A percentile compares a stretch with the other conserved stretches of the same genome.
phyloP scores from a whole-genome alignment of 1,140 invertebrate genomes.

The Lucilia cuprina region DNA sequence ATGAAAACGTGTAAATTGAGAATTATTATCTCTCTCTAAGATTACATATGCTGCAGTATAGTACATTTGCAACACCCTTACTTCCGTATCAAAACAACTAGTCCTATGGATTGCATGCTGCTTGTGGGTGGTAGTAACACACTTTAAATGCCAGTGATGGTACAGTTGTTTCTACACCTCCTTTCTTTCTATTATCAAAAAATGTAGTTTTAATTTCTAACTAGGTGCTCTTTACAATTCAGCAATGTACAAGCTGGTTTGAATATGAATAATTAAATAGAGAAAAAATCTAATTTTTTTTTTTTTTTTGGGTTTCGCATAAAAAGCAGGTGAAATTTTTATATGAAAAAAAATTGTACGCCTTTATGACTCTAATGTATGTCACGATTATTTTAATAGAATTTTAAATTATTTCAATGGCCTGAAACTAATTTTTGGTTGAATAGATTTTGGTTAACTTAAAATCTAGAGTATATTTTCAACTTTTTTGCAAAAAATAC shows the following conservation, averaged over 20 bases:
- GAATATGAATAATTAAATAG: not conserved
- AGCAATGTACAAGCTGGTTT: not conserved
- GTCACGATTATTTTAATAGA: conserved; percentile 15
- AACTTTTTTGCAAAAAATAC: too few relatives aligned
- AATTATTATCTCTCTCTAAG: not conserved
- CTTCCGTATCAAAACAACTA: not conserved
- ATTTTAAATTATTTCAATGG: not conserved
- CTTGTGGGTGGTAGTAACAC: not conserved
- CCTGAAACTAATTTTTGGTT: not conserved
- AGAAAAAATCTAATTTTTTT: not conserved
- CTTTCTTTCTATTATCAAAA: not conserved
- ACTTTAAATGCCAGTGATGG: not conserved
- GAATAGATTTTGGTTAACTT: not conserved
- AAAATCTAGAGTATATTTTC: too few relatives aligned
- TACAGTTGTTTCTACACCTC: not conserved
- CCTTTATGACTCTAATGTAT: not conserved
- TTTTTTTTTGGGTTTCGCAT: not conserved
- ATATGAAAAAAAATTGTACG: not conserved
- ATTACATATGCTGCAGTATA: too few relatives aligned
- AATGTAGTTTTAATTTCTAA: not conserved
- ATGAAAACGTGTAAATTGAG: not conserved
- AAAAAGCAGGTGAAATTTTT: not conserved
- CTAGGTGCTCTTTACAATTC: not conserved
- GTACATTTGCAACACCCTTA: not conserved
- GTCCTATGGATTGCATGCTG: not conserved